Base-by-base conservation (phyloP, 2,113 vertebrate species). In the Anoplopoma fimbria region DNA sequence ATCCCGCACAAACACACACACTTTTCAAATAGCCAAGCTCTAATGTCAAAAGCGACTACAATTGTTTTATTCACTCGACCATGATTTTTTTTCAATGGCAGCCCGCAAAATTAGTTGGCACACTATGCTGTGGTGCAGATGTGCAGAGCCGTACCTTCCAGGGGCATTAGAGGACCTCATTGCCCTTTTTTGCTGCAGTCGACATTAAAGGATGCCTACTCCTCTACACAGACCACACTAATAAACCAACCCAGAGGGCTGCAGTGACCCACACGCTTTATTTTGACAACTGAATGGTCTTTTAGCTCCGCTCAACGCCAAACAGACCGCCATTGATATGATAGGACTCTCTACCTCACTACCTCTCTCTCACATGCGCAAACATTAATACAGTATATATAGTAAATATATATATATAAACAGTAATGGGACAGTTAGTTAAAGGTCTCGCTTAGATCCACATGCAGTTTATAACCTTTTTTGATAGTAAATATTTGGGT, bases 301-400 rank as follows among this genome's bases (percentile, higher is more conserved):
- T 90, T 91, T 85, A 90, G 84, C 79, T 69, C 65, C 69, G 84
- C 86, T 84, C 36, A 77, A 64, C 10, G 29, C 77, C 57, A 81
- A 89, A 95, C 93, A 95, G 89, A 88, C 88, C 55, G 62, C 86
- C 90, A 94, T 95, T 95, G 87, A 95, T 87, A 38, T 88, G 89
- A 90, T 82, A 47, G 75, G 68, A 81, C 79, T 87, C 83, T 84
- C 55, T 81, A 61, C 77, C 74, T 75, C 63, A 64, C 78, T 83
- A 38, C 23, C 71, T 74, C 75, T 55, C 51, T 58, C 70, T 29
- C 81, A 36, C 71, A 77, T 40, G 79, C 69, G 82, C 70, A 75
- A 81, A 78, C 70, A 71, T 78, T 86, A 89, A 89, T 88, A 81
- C 76, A 77, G 90, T 85, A 86, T 77, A 71, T 76, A 84, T 80